Percentiles rank a stretch among this genome's conserved stretches.
Evolutionary conservation across 2,113 vertebrate species (phyloP).

Genomic region (Fulmarus glacialis): DNA sequence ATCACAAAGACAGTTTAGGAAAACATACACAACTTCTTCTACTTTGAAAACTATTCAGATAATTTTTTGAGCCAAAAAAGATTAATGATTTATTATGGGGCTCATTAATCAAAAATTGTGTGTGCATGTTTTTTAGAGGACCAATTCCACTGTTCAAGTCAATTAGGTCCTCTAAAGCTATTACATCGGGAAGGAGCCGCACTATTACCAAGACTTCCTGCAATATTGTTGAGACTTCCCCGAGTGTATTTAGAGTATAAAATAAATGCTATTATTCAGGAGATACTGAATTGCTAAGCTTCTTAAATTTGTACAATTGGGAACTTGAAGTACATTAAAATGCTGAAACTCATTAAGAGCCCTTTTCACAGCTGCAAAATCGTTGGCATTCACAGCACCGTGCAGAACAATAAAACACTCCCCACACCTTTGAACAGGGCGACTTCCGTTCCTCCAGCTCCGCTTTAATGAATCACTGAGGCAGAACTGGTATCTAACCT

Average conservation of each 20-base stretch:
- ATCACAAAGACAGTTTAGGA: conserved; percentile 44
- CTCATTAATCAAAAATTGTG: conserved; percentile 81
- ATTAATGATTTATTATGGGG: conserved; percentile 80
- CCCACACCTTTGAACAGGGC: conserved; percentile 48
- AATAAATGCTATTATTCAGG: conserved; percentile 79
- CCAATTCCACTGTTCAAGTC: conserved; percentile 71
- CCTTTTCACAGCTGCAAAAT: conserved; percentile 67
- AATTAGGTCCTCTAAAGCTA: conserved; percentile 77
- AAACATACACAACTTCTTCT: conserved; percentile 19
- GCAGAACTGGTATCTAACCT: conserved; percentile 47
- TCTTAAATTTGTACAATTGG: conserved; percentile 79
- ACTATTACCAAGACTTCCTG: conserved; percentile 75
- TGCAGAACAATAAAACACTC: conserved; percentile 67
- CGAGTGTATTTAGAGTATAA: conserved; percentile 75
- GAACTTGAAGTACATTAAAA: conserved; percentile 78
- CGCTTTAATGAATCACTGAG: conserved; percentile 60
- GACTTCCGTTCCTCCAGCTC: conserved; percentile 25
- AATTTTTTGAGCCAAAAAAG: conserved; percentile 71
- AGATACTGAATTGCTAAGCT: conserved; percentile 79
- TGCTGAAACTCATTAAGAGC: conserved; percentile 78
- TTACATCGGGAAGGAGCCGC: conserved; percentile 62
- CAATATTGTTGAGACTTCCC: conserved; percentile 74
- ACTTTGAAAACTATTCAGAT: conserved; percentile 56
- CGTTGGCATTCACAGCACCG: conserved; percentile 54
- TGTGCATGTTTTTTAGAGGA: conserved; percentile 57